Conservation (phyloP, 2,797 vertebrate species). For the Cyprinella venusta region DNA sequence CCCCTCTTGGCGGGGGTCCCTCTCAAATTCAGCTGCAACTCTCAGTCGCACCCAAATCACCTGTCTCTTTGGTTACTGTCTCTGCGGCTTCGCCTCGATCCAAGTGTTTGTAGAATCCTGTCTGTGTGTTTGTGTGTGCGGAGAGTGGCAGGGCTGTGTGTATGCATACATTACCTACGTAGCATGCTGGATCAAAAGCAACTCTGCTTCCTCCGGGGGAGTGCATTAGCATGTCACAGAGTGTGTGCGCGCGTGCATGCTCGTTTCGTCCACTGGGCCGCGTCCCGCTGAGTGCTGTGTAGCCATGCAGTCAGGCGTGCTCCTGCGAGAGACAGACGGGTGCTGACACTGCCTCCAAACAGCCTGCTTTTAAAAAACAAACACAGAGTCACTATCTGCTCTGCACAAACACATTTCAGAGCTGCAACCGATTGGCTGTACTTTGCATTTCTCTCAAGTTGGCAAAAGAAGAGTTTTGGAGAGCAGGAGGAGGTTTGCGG, state of each 20-base stretch:
- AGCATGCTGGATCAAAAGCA: constrained; percentile 53
- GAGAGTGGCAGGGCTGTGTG: constrained; percentile 14
- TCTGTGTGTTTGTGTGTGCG: not conserved
- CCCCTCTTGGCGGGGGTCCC: constrained; percentile 28
- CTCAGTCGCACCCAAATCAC: constrained; percentile 40
- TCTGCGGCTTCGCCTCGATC: constrained; percentile 31
- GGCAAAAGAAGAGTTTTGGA: constrained; percentile 13
- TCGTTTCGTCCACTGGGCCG: constrained; percentile 23
- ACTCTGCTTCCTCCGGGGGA: constrained; percentile 35
- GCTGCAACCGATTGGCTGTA: constrained; percentile 25
- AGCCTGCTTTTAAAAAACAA: constrained; percentile 48
- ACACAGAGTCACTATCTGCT: constrained; percentile 39
- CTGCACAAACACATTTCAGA: constrained; percentile 37
- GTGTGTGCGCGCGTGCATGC: constrained; percentile 25
- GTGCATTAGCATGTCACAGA: constrained; percentile 51
- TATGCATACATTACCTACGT: constrained; percentile 54
- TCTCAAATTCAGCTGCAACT: constrained; percentile 44
- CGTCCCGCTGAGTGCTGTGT: constrained; percentile 50
- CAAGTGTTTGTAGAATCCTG: constrained; percentile 41
- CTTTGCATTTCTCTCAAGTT: constrained; percentile 20
- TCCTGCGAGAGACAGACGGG: constrained; percentile 34
- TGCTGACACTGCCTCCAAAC: constrained; percentile 47
- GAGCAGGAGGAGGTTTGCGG: not conserved
- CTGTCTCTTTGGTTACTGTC: constrained; percentile 42
- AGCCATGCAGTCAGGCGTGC: constrained; percentile 46